These are phyloP conservation scores for Grus americana DNA, from an alignment of 2,113 vertebrate species.

Conservation along the genomic window DNA sequence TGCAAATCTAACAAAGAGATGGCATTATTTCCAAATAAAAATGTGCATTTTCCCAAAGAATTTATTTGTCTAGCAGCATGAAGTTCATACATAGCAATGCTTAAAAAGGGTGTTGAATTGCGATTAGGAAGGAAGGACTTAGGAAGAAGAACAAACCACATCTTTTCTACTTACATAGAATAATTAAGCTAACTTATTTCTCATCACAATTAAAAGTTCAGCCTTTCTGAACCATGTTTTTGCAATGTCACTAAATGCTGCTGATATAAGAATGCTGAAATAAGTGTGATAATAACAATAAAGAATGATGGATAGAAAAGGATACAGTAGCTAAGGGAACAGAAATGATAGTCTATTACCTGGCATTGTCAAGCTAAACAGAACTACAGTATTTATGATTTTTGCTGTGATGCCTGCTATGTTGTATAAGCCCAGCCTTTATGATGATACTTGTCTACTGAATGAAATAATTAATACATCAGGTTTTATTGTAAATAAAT, in stretches of 20 bases:
- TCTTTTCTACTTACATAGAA: constrained; percentile 71
- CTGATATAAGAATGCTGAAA: constrained; percentile 73
- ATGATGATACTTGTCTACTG: constrained; percentile 31
- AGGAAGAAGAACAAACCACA: constrained; percentile 76
- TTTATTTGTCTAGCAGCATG: constrained; percentile 91
- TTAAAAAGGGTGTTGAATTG: constrained; percentile 85
- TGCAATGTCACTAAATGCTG: constrained; percentile 68
- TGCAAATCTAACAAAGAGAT: constrained; percentile 97
- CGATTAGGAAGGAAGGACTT: constrained; percentile 80
- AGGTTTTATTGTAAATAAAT: constrained; percentile 34
- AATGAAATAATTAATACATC: constrained; percentile 44
- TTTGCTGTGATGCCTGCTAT: constrained; percentile 18
- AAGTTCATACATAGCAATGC: constrained; percentile 90
- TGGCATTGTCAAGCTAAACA: constrained; percentile 62
- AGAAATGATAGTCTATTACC: constrained; percentile 67
- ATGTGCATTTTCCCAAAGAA: constrained; percentile 90
- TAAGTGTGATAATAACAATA: constrained; percentile 63
- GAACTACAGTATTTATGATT: constrained; percentile 59
- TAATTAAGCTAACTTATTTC: constrained; percentile 82
- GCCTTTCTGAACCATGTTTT: constrained; percentile 69
- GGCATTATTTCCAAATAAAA: constrained; percentile 97
- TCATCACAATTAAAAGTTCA: constrained; percentile 82
- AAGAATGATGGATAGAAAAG: constrained; percentile 65
- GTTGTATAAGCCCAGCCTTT: constrained; percentile 1
- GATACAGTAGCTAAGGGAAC: constrained; percentile 56